Evolutionary conservation across 2,888 invertebrate species (phyloP).

Genomic region (Synanthedon vespiformis): DNA sequence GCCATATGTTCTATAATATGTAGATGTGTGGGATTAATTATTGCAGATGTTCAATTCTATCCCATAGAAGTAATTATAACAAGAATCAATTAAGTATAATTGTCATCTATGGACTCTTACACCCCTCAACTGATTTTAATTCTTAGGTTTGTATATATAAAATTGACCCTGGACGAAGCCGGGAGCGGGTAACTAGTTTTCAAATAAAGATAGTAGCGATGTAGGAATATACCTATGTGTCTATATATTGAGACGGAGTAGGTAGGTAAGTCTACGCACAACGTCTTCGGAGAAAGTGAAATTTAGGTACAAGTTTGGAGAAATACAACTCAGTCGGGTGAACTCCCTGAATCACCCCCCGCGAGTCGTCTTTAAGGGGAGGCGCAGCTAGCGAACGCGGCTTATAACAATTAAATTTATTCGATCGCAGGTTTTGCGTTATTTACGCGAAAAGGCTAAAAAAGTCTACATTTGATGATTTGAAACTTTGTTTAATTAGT

Average conservation of each 20-base stretch:
- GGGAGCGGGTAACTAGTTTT: neutral
- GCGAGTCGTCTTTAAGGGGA: constrained; percentile 24
- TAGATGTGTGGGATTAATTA: neutral
- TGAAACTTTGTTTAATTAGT: neutral
- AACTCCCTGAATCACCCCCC: constrained; percentile 30
- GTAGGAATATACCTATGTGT: constrained; percentile 24
- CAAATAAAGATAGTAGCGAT: neutral
- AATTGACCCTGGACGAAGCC: too few species aligned
- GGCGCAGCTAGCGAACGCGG: constrained; percentile 54
- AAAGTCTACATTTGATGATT: neutral
- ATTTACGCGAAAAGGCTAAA: neutral
- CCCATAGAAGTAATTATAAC: too few species aligned
- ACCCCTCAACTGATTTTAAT: too few species aligned
- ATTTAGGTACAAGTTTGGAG: constrained; percentile 68
- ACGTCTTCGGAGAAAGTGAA: constrained; percentile 69
- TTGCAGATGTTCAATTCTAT: neutral
- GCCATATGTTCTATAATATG: neutral
- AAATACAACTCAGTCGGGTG: constrained; percentile 53
- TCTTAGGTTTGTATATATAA: too few species aligned
- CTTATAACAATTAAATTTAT: constrained; percentile 70
- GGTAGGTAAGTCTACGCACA: constrained; percentile 64
- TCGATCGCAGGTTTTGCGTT: constrained; percentile 44
- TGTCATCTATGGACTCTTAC: too few species aligned
- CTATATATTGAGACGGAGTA: constrained; percentile 34
- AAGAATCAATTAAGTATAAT: too few species aligned